These are phyloP conservation scores for Drosophila suboccidentalis DNA, from an alignment of 2,888 invertebrate genomes.

Conservation along the genomic window DNA sequence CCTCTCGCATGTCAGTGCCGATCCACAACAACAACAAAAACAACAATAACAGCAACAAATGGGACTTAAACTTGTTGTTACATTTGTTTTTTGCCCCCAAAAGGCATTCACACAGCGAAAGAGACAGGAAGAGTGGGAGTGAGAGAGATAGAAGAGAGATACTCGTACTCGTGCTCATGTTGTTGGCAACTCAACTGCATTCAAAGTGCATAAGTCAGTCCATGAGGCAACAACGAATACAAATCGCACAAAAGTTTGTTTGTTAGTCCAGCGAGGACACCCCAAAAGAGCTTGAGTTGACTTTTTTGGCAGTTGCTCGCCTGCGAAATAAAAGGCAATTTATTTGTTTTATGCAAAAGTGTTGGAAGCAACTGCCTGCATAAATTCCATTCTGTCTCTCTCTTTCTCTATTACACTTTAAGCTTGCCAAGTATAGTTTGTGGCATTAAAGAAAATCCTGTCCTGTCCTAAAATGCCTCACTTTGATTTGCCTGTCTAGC, in stretches of 20 bases:
- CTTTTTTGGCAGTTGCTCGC: conserved; percentile 49
- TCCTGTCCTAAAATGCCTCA: conserved; percentile 11
- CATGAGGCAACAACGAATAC: conserved; percentile 50
- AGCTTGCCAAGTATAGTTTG: conserved; percentile 6
- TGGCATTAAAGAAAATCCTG: conserved; percentile 1
- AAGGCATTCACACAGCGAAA: conserved; percentile 19
- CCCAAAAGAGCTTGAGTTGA: conserved; percentile 26
- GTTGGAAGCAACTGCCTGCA: conserved; percentile 11
- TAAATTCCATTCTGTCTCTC: conserved; percentile 5
- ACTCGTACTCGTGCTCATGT: conserved; percentile 18
- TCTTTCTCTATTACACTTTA: conserved; percentile 9
- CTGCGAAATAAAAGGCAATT: conserved; percentile 50
- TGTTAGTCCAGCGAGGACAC: conserved; percentile 35
- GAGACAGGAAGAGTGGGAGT: neutral
- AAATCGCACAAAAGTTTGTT: conserved; percentile 47
- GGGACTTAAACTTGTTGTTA: conserved; percentile 65
- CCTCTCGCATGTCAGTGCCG: conserved; percentile 49
- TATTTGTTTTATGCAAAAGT: conserved; percentile 46
- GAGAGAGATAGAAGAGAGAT: conserved; percentile 7
- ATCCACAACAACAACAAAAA: conserved; percentile 21
- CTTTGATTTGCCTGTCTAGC: conserved; percentile 23
- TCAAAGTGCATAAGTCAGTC: conserved; percentile 75
- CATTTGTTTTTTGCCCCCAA: conserved; percentile 48
- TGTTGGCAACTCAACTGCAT: conserved; percentile 72
- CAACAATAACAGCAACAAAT: conserved; percentile 48